phyloP scores from a whole-genome alignment of 2,888 invertebrate species.

The Maniola hyperantus region DNA sequence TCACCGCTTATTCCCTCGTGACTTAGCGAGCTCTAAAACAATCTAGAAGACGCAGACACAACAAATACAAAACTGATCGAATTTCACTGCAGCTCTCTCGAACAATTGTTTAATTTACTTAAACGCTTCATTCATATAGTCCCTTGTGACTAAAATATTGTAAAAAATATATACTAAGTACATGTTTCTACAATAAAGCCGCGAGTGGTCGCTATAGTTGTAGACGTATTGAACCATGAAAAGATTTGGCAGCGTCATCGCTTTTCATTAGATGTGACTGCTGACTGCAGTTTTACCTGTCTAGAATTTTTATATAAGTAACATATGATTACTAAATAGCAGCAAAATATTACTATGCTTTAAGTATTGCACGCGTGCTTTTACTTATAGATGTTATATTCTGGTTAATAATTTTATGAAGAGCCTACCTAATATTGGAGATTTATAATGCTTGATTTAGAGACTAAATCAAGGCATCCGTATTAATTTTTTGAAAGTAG shows the following conservation, averaged over 20 bases:
- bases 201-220: too few species aligned
- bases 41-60: slow-evolving; percentile 36
- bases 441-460: slow-evolving; percentile 10
- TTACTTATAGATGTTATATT: neutral
- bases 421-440: neutral
- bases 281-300: too few species aligned
- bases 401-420: neutral
- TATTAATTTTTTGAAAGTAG: slow-evolving; percentile 15
- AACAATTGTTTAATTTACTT: slow-evolving; percentile 27
- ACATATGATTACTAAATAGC: neutral
- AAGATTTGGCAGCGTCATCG: neutral
- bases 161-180: neutral
- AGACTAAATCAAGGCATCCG: neutral
- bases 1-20: slow-evolving; percentile 34
- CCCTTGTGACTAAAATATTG: neutral
- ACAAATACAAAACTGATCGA: slow-evolving; percentile 37
- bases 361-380: too few species aligned
- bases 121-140: slow-evolving; percentile 8
- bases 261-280: neutral
- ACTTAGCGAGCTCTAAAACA: slow-evolving; percentile 29
- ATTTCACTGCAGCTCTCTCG: slow-evolving; percentile 25
- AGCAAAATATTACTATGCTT: neutral
- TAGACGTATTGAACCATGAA: neutral
- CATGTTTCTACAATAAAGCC: too few species aligned
- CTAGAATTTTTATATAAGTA: too few species aligned